Conservation (phyloP, 2,113 vertebrate genomes). For the Serilophus lunatus region DNA sequence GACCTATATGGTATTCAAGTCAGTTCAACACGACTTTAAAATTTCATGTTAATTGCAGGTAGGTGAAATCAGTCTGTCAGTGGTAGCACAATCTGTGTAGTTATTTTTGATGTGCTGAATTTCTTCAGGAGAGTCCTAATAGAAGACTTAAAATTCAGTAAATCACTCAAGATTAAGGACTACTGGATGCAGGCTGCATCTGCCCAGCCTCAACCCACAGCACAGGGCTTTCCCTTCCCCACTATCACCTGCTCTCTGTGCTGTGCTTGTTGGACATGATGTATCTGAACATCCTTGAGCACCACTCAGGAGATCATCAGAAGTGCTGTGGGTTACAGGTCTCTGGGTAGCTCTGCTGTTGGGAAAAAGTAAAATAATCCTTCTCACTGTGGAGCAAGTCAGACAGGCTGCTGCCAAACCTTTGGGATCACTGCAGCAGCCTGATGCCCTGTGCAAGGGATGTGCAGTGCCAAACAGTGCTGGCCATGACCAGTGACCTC, state of each 20-base stretch:
- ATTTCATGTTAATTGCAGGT: slow-evolving; percentile 49
- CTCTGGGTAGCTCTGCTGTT: not conserved
- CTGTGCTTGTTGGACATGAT: not conserved
- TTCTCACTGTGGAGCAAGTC: not conserved
- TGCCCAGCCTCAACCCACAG: not conserved
- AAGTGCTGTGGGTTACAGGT: not conserved
- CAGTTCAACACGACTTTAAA: slow-evolving; percentile 36
- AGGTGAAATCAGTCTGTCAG: not conserved
- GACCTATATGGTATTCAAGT: slow-evolving; percentile 5
- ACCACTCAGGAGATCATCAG: not conserved
- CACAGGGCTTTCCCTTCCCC: not conserved
- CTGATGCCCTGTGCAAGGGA: not conserved
- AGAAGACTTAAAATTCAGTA: not conserved
- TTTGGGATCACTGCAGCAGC: too few relatives aligned
- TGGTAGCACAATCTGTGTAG: not conserved
- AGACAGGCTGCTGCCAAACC: not conserved
- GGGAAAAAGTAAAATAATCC: not conserved
- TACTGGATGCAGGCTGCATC: not conserved
- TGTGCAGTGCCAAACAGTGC: fast-evolving
- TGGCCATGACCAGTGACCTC: not conserved
- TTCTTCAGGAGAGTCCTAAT: not conserved
- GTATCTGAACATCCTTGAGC: not conserved
- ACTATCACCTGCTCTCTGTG: not conserved
- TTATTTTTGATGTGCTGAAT: not conserved
- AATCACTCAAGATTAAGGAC: not conserved